phyloP scores from a whole-genome alignment of 2,797 vertebrate species.

The Eupleurogrammus muticus region DNA sequence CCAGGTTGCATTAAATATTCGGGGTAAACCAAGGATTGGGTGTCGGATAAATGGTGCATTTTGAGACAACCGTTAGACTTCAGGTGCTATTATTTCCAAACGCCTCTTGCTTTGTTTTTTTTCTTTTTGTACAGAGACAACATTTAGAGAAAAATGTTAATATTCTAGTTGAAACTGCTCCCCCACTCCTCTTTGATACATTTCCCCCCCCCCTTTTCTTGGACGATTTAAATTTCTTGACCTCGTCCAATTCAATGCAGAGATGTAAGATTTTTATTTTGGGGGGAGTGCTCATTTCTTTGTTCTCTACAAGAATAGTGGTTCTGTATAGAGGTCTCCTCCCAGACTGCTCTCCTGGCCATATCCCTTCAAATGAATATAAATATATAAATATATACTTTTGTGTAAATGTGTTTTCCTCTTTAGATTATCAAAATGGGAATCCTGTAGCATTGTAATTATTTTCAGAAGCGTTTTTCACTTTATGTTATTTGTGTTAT shows the following conservation, averaged over 20 bases:
- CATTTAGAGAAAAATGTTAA: constrained; percentile 72
- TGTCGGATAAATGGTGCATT: constrained; percentile 70
- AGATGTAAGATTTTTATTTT: constrained; percentile 58
- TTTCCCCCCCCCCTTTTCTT: constrained; percentile 48
- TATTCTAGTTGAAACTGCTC: constrained; percentile 65
- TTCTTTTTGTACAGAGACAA: constrained; percentile 79
- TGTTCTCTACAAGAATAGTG: constrained; percentile 64
- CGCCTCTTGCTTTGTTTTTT: constrained; percentile 71
- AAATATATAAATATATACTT: constrained; percentile 85
- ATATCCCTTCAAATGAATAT: constrained; percentile 79
- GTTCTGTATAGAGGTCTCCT: constrained; percentile 68
- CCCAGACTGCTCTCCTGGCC: constrained; percentile 65
- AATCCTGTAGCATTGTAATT: constrained; percentile 87
- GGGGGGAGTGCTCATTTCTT: constrained; percentile 52
- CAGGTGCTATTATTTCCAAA: constrained; percentile 86
- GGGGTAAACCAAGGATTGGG: constrained; percentile 50
- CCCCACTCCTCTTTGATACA: constrained; percentile 70
- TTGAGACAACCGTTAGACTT: constrained; percentile 76
- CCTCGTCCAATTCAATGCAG: constrained; percentile 68
- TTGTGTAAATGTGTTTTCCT: constrained; percentile 86
- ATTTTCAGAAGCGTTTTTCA: constrained; percentile 84
- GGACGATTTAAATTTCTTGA: constrained; percentile 59
- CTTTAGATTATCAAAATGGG: constrained; percentile 77
- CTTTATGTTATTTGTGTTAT: constrained; percentile 82
- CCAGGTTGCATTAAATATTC: constrained; percentile 53